Percentiles rank a stretch among this genome's conserved stretches.
These are phyloP conservation scores for Dromaius novaehollandiae DNA, from an alignment of 2,113 vertebrate genomes.

Conservation along the genomic window DNA sequence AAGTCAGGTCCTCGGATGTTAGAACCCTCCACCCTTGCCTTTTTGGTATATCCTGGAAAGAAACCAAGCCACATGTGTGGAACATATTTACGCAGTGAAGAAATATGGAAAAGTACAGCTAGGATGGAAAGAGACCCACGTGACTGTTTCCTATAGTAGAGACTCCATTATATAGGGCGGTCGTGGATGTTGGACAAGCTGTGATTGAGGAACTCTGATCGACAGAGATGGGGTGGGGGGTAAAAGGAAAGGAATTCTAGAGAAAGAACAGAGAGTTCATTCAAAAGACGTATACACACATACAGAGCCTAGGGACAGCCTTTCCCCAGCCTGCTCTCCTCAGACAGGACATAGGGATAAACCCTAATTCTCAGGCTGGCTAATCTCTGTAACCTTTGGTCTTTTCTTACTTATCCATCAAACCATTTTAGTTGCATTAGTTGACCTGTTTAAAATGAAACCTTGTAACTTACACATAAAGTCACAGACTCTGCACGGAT, in stretches of 20 bases:
- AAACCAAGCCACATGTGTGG: background rate
- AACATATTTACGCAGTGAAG: background rate
- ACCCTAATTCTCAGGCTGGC: background rate
- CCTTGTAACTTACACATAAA: background rate
- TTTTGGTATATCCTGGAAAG: background rate
- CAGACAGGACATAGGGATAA: too few relatives aligned
- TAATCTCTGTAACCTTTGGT: background rate
- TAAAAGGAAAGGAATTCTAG: background rate
- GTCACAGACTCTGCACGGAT: background rate
- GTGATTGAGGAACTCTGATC: too few relatives aligned
- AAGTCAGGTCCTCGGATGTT: background rate
- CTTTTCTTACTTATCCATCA: background rate
- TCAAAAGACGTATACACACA: too few relatives aligned
- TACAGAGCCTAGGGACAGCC: too few relatives aligned
- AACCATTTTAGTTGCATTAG: background rate
- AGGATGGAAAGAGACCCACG: background rate
- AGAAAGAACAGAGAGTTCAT: too few relatives aligned
- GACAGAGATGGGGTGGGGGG: too few relatives aligned
- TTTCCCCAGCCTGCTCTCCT: too few relatives aligned
- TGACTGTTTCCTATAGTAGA: background rate
- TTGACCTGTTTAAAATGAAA: background rate
- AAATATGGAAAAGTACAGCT: background rate
- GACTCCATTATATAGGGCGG: background rate
- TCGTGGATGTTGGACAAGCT: background rate
- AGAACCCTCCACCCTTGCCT: background rate